Percentiles rank a stretch among this genome's conserved stretches.
Conservation (phyloP, 2,888 invertebrate species). For the Tachina lurida region DNA sequence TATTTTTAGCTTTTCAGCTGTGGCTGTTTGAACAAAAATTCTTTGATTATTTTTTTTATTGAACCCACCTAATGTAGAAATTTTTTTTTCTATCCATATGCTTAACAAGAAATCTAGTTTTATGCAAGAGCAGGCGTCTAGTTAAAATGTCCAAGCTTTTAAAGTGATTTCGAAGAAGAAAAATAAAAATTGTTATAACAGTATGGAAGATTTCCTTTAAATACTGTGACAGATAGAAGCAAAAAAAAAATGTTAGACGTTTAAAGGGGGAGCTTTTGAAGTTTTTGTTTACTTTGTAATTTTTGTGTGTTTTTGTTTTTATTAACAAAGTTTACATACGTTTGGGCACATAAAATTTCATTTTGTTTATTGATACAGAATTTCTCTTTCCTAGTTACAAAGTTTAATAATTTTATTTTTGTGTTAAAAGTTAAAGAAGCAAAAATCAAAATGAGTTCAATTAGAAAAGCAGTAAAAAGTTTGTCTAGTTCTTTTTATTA, state of each 20-base stretch:
- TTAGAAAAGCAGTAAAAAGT: neutral
- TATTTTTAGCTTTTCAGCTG: no score
- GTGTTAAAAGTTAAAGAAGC: neutral
- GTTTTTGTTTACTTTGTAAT: neutral
- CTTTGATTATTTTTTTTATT: neutral
- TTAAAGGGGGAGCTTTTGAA: neutral
- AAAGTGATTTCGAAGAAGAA: constrained; percentile 1
- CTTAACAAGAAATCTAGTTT: neutral
- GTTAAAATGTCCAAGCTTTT: neutral
- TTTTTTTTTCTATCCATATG: neutral
- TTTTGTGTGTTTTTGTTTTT: neutral
- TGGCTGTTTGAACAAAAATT: no score
- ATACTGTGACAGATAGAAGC: neutral
- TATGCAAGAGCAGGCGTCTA: constrained; percentile 1
- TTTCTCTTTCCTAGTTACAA: neutral
- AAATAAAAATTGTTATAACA: neutral
- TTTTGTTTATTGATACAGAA: neutral
- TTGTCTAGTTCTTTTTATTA: no score
- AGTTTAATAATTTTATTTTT: neutral
- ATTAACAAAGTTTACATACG: neutral
- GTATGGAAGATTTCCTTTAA: constrained; percentile 2
- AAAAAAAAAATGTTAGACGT: neutral
- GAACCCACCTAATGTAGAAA: neutral
- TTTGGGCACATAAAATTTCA: neutral
- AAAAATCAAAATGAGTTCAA: neutral